Percentiles rank a stretch among this genome's conserved stretches.
phyloP scores from a whole-genome alignment of 2,797 vertebrate genomes.

The Paratrypauchen microcephalus region DNA sequence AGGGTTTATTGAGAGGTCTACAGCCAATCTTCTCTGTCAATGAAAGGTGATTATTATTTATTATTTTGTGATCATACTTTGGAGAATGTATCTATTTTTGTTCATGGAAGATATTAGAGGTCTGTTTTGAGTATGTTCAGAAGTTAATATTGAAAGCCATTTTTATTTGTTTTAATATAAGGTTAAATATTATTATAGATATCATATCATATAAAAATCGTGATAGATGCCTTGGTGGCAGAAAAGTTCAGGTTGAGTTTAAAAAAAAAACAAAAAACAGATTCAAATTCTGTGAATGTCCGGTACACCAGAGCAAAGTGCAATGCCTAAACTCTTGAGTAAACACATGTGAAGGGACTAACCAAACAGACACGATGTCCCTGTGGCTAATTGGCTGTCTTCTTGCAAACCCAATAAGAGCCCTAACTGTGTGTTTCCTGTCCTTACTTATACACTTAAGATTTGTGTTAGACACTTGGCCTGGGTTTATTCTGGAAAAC shows the following conservation, averaged over 20 bases:
- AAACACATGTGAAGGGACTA: slow-evolving; percentile 18
- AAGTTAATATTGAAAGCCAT: too few species aligned
- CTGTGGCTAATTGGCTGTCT: slow-evolving; percentile 12
- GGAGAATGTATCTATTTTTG: too few species aligned
- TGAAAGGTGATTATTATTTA: too few species aligned
- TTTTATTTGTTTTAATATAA: too few species aligned
- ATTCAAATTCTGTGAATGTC: slow-evolving; percentile 6
- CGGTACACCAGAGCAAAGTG: slow-evolving; percentile 44
- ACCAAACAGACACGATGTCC: slow-evolving; percentile 29
- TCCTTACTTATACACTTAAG: not conserved
- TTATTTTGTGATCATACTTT: too few species aligned
- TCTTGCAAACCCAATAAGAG: slow-evolving; percentile 5
- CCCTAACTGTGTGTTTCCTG: not conserved
- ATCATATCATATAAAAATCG: too few species aligned
- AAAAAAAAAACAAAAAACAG: not conserved
- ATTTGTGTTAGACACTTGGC: not conserved
- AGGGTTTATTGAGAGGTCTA: too few species aligned
- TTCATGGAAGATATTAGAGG: too few species aligned
- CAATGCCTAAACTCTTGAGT: slow-evolving; percentile 18
- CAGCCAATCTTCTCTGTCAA: too few species aligned
- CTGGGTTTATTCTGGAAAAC: not conserved
- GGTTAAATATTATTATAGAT: too few species aligned
- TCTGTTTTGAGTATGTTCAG: too few species aligned
- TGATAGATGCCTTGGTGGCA: not conserved
- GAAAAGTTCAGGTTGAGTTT: not conserved